A percentile compares a stretch with the other conserved stretches of the same genome.
phyloP scores from a whole-genome alignment of 2,113 vertebrate species.

The Stigmatopora nigra region DNA sequence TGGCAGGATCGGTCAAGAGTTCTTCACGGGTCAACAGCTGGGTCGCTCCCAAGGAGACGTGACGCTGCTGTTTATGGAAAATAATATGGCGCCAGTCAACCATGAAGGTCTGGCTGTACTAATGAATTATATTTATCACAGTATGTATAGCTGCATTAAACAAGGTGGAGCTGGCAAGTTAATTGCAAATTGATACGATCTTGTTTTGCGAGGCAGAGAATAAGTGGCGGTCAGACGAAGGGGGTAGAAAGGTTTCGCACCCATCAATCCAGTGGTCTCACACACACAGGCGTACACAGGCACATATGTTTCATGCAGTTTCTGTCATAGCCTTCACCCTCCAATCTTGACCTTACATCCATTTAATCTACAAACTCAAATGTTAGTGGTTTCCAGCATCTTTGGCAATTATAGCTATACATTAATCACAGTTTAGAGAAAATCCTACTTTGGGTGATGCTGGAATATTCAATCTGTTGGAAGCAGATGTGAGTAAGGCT shows the following conservation, averaged over 20 bases:
- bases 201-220: slow-evolving; percentile 1
- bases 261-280: slow-evolving; percentile 50
- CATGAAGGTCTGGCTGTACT: slow-evolving; percentile 42
- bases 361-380: slow-evolving; percentile 37
- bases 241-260: slow-evolving; percentile 39
- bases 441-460: slow-evolving; percentile 20
- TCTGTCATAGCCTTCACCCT: slow-evolving; percentile 46
- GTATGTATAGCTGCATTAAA: slow-evolving; percentile 32
- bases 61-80: slow-evolving; percentile 47
- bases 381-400: slow-evolving; percentile 42
- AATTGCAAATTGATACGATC: slow-evolving; percentile 24
- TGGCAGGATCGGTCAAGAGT: slow-evolving; percentile 60
- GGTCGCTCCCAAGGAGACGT: slow-evolving; percentile 44
- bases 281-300: slow-evolving; percentile 6
- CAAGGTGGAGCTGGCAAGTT: slow-evolving; percentile 1
- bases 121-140: slow-evolving; percentile 17
- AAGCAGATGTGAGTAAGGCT: slow-evolving; percentile 36
- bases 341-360: slow-evolving; percentile 34
- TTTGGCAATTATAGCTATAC: slow-evolving; percentile 41
- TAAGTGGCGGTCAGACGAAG: slow-evolving; percentile 24
- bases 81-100: slow-evolving; percentile 27
- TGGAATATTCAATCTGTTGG: slow-evolving; percentile 28
- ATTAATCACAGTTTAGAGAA: slow-evolving; percentile 44
- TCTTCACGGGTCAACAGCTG: slow-evolving; percentile 57
- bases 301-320: slow-evolving; percentile 26